These are phyloP conservation scores for Nasonovia ribisnigri DNA, from an alignment of 2,888 invertebrate genomes.

Conservation along the genomic window DNA sequence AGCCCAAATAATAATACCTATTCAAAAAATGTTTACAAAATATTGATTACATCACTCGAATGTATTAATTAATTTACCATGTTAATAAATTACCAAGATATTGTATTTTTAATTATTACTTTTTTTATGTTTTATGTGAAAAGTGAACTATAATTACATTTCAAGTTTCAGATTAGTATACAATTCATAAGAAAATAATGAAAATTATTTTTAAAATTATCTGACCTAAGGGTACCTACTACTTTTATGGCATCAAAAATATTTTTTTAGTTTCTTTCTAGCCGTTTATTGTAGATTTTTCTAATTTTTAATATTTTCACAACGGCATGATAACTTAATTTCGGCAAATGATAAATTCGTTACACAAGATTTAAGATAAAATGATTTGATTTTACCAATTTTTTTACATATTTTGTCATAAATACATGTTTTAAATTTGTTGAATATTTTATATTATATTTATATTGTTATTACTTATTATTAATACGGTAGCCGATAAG, in stretches of 20 bases:
- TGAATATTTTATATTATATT: no score
- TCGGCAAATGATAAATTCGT: no score
- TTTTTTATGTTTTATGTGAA: neutral
- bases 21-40: neutral
- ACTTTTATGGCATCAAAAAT: neutral
- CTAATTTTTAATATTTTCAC: no score
- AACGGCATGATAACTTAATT: no score
- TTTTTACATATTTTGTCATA: no score
- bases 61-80: neutral
- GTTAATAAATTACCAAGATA: constrained; percentile 45
- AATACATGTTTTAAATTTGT: no score
- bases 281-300: neutral
- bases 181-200: neutral
- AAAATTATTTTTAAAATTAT: neutral
- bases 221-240: neutral
- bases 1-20: constrained; percentile 25
- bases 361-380: no score
- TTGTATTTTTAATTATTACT: constrained; percentile 8
- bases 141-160: neutral
- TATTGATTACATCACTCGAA: constrained; percentile 26
- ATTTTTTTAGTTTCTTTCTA: neutral
- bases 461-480: no score
- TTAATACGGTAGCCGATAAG: no score
- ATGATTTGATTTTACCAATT: no score
- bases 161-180: neutral